Evolutionary conservation across 2,797 vertebrate genomes (phyloP).

Genomic region (Fistularia commersonii): DNA sequence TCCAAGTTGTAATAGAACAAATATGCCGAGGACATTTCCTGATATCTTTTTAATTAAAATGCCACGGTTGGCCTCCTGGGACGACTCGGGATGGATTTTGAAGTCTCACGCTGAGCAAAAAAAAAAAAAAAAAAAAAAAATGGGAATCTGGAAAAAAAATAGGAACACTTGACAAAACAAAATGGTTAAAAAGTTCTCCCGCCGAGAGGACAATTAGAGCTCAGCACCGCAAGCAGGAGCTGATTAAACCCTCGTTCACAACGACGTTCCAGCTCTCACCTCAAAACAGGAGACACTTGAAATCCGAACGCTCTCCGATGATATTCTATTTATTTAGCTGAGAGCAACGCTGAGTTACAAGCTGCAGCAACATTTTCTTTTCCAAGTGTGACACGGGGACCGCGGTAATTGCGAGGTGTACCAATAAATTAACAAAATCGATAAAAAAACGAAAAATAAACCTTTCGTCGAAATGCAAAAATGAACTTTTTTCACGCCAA

Average conservation of each 20-base stretch:
- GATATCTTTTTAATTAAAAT: too few relatives aligned
- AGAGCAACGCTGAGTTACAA: slow-evolving; percentile 24
- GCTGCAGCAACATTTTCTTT: slow-evolving; percentile 35
- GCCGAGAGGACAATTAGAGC: slow-evolving; percentile 57
- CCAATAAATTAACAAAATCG: slow-evolving; percentile 17
- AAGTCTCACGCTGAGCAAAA: not conserved
- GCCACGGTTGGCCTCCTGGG: not conserved
- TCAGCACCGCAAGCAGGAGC: slow-evolving; percentile 39
- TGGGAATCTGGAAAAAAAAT: slow-evolving; percentile 40
- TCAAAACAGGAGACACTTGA: slow-evolving; percentile 58
- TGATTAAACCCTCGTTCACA: slow-evolving; percentile 42
- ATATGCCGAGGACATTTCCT: too few relatives aligned
- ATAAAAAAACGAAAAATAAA: slow-evolving; percentile 4
- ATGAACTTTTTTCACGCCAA: not conserved
- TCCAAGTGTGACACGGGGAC: not conserved
- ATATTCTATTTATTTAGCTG: slow-evolving; percentile 43
- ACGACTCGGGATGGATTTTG: slow-evolving; percentile 5
- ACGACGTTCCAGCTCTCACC: slow-evolving; percentile 48
- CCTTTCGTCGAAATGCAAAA: not conserved
- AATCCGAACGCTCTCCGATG: slow-evolving; percentile 43
- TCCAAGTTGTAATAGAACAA: too few relatives aligned
- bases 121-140: slow-evolving; percentile 24
- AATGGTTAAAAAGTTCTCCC: slow-evolving; percentile 43
- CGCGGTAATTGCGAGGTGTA: not conserved
- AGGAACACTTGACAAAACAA: slow-evolving; percentile 52